Evolutionary conservation across 2,888 invertebrate species (phyloP).

Genomic region (Sclerodermus sp.): DNA sequence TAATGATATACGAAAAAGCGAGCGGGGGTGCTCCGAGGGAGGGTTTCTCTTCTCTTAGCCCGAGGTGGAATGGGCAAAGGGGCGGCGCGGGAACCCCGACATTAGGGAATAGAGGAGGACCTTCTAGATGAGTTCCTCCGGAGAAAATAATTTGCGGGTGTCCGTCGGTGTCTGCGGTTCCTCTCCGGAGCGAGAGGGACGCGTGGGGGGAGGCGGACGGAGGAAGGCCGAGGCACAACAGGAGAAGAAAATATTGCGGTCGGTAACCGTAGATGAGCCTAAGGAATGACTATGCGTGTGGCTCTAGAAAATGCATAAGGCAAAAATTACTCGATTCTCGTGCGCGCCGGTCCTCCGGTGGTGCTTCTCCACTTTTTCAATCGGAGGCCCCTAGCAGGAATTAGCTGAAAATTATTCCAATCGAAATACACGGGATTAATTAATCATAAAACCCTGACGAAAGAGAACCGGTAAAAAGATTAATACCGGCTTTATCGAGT

Average conservation of each 20-base stretch:
- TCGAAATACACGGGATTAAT: no score
- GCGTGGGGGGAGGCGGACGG: conserved; percentile 12
- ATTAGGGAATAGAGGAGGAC: conserved; percentile 12
- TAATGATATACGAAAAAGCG: background rate
- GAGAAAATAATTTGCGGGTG: conserved; percentile 53
- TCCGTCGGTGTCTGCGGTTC: conserved; percentile 42
- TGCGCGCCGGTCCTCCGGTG: no score
- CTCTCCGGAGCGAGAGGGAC: conserved; percentile 21
- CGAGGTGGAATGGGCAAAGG: conserved; percentile 1
- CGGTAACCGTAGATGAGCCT: conserved; percentile 35
- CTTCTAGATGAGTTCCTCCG: conserved; percentile 37
- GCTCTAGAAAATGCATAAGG: background rate
- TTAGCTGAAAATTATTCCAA: no score
- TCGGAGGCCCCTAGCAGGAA: no score
- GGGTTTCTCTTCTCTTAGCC: background rate
- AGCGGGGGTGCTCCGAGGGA: conserved; percentile 7
- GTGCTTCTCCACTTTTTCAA: no score
- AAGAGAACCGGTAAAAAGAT: no score
- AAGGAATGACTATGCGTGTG: background rate
- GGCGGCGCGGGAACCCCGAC: conserved; percentile 1
- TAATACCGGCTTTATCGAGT: no score
- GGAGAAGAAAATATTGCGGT: conserved; percentile 32
- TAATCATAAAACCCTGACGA: no score
- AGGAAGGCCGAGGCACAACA: background rate
- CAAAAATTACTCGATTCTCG: background rate